These are phyloP conservation scores for Nebria salina DNA, from an alignment of 2,888 invertebrate genomes.

Conservation along the genomic window DNA sequence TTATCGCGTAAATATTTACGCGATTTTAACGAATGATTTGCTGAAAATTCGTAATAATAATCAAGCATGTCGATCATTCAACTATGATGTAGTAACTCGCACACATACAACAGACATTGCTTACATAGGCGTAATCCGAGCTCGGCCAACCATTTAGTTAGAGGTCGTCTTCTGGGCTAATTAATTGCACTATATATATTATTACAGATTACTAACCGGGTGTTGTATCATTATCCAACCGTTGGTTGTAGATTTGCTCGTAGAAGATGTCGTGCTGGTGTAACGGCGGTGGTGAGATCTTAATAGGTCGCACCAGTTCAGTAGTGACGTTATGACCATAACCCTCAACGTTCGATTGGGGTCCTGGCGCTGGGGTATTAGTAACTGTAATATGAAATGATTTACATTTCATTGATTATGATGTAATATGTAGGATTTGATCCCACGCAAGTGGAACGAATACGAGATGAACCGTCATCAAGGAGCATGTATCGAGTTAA, in stretches of 20 bases:
- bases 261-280: constrained; percentile 69
- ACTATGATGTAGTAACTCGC: not conserved
- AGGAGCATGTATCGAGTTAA: not conserved
- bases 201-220: not conserved
- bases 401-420: not conserved
- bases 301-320: constrained; percentile 68
- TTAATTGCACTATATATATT: not conserved
- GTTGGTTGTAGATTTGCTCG: constrained; percentile 58
- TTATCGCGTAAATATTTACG: too few relatives aligned
- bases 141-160: not conserved
- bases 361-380: not conserved
- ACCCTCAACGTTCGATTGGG: constrained; percentile 16
- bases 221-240: not conserved
- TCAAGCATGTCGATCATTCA: not conserved
- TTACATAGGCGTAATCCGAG: not conserved
- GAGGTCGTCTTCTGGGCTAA: not conserved
- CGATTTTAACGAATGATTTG: not conserved
- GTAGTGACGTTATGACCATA: constrained; percentile 54
- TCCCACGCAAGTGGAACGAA: not conserved
- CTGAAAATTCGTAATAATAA: not conserved
- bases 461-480: not conserved
- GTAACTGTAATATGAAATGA: not conserved
- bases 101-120: not conserved
- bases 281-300: constrained; percentile 66
- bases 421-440: not conserved